A percentile compares a stretch with the other conserved stretches of the same genome.
phyloP scores from a whole-genome alignment of 2,888 invertebrate species.

The Tipula lateralis region DNA sequence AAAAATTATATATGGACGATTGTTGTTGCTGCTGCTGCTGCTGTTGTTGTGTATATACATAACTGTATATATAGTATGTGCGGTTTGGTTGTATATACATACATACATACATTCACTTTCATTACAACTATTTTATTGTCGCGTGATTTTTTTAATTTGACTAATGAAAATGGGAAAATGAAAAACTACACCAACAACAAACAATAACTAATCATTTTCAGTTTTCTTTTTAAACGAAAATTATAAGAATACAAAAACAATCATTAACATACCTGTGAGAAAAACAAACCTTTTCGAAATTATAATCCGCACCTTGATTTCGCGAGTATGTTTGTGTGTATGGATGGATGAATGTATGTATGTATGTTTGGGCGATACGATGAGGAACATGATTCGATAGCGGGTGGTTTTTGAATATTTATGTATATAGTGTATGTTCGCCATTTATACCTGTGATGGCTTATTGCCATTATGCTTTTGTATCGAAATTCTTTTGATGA shows the following conservation, averaged over 20 bases:
- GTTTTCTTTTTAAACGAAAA: neutral
- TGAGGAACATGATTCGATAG: neutral
- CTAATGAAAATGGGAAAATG: neutral
- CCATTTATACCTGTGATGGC: neutral
- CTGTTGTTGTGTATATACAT: neutral
- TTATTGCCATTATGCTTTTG: neutral
- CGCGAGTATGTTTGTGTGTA: neutral
- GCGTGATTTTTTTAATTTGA: slow-evolving; percentile 15
- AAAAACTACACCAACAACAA: neutral
- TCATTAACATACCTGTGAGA: neutral
- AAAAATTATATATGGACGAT: neutral
- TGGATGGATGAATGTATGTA: neutral
- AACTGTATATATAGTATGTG: neutral
- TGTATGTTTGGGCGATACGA: neutral
- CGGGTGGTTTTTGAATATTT: neutral
- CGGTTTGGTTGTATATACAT: neutral
- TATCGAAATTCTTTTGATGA: neutral
- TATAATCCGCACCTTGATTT: slow-evolving; percentile 1
- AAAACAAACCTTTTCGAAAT: neutral
- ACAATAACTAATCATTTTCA: neutral
- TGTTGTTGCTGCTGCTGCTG: neutral
- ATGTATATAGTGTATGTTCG: neutral
- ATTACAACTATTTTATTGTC: slow-evolving; percentile 14
- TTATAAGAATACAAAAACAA: slow-evolving; percentile 3
- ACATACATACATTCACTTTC: slow-evolving; percentile 3